Percentiles rank a stretch among this genome's conserved stretches.
Conservation (phyloP, 2,113 vertebrate genomes). For the Condylura cristata region DNA sequence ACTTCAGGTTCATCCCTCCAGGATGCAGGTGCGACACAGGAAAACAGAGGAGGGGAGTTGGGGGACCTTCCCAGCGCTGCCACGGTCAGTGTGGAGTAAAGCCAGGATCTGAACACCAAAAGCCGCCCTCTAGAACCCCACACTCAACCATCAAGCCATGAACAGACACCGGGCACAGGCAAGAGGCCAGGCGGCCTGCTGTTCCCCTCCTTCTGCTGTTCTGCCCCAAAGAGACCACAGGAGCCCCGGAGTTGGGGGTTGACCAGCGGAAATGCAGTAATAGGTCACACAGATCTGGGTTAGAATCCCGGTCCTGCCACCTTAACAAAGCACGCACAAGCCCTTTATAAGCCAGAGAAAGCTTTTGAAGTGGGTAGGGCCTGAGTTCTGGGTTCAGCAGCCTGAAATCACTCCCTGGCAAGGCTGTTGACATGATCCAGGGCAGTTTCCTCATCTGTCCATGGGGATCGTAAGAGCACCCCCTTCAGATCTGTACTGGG, state of each 20-base stretch:
- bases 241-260: not conserved
- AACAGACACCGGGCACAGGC: not conserved
- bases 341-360: not conserved
- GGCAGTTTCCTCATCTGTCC: not conserved
- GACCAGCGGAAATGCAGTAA: not conserved
- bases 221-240: not conserved
- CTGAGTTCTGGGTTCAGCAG: not conserved
- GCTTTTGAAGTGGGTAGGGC: too few species aligned
- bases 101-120: not conserved
- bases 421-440: not conserved
- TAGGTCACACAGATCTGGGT: not conserved
- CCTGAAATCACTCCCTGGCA: not conserved
- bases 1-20: not conserved
- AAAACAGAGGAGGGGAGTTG: not conserved
- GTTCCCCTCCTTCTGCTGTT: not conserved
- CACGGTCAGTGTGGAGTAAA: not conserved
- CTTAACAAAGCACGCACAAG: not conserved
- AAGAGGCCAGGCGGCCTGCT: not conserved
- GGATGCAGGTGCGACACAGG: not conserved
- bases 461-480: not conserved
- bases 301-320: not conserved
- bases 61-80: not conserved
- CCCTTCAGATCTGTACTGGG: accelerated
- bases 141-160: not conserved
- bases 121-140: not conserved